phyloP scores from a whole-genome alignment of 2,797 vertebrate species.

The Liasis olivaceus region DNA sequence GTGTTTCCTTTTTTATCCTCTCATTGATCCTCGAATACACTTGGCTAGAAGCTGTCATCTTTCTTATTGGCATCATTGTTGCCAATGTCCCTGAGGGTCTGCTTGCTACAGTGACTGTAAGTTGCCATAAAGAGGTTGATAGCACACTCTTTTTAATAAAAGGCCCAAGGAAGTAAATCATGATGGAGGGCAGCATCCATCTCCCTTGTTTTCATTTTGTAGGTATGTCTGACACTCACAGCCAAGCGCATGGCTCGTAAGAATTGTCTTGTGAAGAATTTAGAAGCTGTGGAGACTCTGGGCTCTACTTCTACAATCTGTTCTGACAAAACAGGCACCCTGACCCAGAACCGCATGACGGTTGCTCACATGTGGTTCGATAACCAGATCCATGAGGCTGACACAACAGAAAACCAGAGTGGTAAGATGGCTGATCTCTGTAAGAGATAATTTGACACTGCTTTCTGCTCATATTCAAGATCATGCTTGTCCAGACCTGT shows the following conservation, averaged over 20 bases:
- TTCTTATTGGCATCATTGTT: slow-evolving; percentile 97
- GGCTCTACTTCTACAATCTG: slow-evolving; percentile 91
- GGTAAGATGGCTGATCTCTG: slow-evolving; percentile 71
- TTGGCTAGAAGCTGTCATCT: slow-evolving; percentile 97
- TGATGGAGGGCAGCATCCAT: not conserved
- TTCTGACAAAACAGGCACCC: slow-evolving; percentile 86
- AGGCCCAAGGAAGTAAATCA: too few relatives aligned
- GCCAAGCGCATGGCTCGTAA: slow-evolving; percentile 98
- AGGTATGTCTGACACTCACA: slow-evolving; percentile 96
- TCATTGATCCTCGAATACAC: slow-evolving; percentile 93
- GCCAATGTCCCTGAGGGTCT: slow-evolving; percentile 96
- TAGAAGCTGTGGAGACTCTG: slow-evolving; percentile 94
- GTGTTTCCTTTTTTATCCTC: slow-evolving; percentile 90
- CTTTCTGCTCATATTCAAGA: not conserved
- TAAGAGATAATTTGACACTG: not conserved
- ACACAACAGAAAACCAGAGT: slow-evolving; percentile 89
- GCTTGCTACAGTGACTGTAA: slow-evolving; percentile 94
- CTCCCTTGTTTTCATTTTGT: not conserved
- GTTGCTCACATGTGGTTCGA: slow-evolving; percentile 92
- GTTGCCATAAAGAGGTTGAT: slow-evolving; percentile 16
- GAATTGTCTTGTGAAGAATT: slow-evolving; percentile 96
- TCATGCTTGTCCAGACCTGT: not conserved
- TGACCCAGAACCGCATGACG: slow-evolving; percentile 89
- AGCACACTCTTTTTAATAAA: not conserved
- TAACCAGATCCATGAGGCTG: slow-evolving; percentile 88